phyloP scores from a whole-genome alignment of 2,113 vertebrate species.

The Cathartes aura region DNA sequence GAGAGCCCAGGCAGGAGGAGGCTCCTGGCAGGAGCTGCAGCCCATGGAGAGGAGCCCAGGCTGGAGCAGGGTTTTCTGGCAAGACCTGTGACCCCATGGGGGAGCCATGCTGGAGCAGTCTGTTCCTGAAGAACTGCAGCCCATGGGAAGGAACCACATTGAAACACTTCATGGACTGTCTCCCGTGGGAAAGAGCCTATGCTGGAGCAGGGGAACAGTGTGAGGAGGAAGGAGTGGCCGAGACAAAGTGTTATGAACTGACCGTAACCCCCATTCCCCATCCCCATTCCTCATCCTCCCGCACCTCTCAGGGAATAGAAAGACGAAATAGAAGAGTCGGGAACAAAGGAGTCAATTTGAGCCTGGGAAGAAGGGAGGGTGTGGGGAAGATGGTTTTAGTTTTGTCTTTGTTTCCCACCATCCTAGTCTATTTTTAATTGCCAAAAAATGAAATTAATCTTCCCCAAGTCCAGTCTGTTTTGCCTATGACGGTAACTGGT shows the following conservation, averaged over 20 bases:
- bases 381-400: background rate
- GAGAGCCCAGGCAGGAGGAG: background rate
- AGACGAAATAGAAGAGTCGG: background rate
- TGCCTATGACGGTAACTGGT: background rate
- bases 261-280: background rate
- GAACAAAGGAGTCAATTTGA: background rate
- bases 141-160: fast-evolving
- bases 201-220: background rate
- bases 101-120: background rate
- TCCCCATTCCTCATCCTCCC: background rate
- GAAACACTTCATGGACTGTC: background rate
- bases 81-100: background rate
- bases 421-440: background rate
- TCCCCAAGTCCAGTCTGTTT: background rate
- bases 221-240: fast-evolving
- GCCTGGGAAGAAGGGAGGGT: background rate
- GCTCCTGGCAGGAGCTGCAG: background rate
- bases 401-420: background rate
- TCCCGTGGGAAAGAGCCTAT: background rate
- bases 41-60: fast-evolving
- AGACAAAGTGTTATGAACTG: background rate
- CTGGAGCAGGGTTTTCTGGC: background rate
- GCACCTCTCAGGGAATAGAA: background rate
- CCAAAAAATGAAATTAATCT: background rate
- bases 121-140: background rate